These are phyloP conservation scores for Oncorhynchus clarkii DNA, from an alignment of 2,113 vertebrate species.

Conservation along the genomic window DNA sequence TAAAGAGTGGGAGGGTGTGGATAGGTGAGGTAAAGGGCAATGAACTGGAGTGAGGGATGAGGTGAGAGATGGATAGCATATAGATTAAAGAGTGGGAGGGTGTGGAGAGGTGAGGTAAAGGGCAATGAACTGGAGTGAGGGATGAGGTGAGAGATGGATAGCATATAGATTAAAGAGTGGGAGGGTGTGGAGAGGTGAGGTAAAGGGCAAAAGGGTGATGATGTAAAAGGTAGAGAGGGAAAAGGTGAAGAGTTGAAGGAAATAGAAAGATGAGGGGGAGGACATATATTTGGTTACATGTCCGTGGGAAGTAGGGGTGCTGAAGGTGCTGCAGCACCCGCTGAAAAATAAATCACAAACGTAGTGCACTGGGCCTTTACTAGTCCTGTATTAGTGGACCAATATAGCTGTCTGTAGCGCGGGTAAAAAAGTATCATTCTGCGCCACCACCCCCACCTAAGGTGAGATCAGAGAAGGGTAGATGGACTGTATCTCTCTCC, in stretches of 20 bases:
- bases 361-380: too few species aligned
- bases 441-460: too few species aligned
- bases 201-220: not conserved
- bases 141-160: not conserved
- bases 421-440: too few species aligned
- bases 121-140: too few species aligned
- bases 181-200: not conserved
- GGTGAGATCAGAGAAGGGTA: too few species aligned
- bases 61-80: not conserved
- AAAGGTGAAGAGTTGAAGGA: not conserved
- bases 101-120: not conserved
- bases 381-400: too few species aligned
- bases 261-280: not conserved
- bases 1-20: conserved; percentile 1
- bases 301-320: too few species aligned
- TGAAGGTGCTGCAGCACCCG: too few species aligned
- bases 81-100: conserved; percentile 4
- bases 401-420: too few species aligned
- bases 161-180: not conserved
- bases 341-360: not conserved
- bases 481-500: not conserved
- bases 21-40: not conserved
- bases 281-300: not conserved
- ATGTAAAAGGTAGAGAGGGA: not conserved
- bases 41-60: not conserved